Evolutionary conservation across 2,888 invertebrate species (phyloP).

Genomic region (Gari tellinella): DNA sequence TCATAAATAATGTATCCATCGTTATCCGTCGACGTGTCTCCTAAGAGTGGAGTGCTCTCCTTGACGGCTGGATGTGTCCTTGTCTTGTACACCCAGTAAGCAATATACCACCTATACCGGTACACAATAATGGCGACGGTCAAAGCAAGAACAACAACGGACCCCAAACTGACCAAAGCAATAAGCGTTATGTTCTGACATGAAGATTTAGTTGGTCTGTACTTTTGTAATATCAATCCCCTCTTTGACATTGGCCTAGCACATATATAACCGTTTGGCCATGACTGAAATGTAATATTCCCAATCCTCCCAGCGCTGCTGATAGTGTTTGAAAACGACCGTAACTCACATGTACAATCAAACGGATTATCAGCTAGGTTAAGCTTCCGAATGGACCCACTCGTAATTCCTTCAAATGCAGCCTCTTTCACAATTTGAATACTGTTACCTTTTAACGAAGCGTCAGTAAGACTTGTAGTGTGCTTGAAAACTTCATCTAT

Average conservation of each 20-base stretch:
- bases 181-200: constrained; percentile 1
- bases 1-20: constrained; percentile 42
- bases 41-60: constrained; percentile 20
- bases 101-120: constrained; percentile 40
- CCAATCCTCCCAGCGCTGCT: constrained; percentile 3
- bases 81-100: constrained; percentile 28
- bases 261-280: constrained; percentile 28
- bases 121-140: constrained; percentile 1
- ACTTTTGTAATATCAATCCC: constrained; percentile 10
- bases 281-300: constrained; percentile 8
- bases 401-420: neutral
- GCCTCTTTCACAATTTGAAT: neutral
- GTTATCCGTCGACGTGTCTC: neutral
- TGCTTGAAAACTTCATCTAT: neutral
- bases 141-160: constrained; percentile 21
- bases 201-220: constrained; percentile 5
- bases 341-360: constrained; percentile 16
- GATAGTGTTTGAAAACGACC: constrained; percentile 17
- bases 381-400: neutral
- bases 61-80: neutral
- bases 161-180: constrained; percentile 4
- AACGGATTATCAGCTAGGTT: constrained; percentile 4
- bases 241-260: constrained; percentile 5
- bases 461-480: neutral
- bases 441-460: neutral